phyloP scores from a whole-genome alignment of 2,888 invertebrate genomes.

The Pelosia muscerda region DNA sequence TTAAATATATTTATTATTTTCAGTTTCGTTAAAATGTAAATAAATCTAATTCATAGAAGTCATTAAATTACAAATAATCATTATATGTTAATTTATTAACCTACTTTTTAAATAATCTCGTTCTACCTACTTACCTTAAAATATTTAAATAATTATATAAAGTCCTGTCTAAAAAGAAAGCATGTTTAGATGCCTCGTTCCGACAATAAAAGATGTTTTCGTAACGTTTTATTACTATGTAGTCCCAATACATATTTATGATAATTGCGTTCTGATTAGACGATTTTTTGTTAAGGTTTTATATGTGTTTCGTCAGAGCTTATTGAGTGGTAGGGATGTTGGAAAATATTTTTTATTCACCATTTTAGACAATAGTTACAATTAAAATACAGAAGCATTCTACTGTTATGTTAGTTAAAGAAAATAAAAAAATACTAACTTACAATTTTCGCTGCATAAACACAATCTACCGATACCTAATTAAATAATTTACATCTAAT shows the following conservation, averaged over 20 bases:
- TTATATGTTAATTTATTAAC: slow-evolving; percentile 7
- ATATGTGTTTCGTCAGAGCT: not conserved
- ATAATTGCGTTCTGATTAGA: not conserved
- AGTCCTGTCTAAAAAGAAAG: slow-evolving; percentile 21
- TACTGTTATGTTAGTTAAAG: too few relatives aligned
- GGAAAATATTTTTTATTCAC: too few relatives aligned
- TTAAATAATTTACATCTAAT: too few relatives aligned
- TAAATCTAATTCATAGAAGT: not conserved
- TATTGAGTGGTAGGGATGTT: not conserved
- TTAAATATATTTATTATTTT: slow-evolving; percentile 1
- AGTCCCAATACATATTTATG: slow-evolving; percentile 10
- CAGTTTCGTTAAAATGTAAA: not conserved
- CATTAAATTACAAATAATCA: slow-evolving; percentile 1
- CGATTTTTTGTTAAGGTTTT: not conserved
- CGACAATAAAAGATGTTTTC: slow-evolving; percentile 15
- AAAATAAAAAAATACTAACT: too few relatives aligned
- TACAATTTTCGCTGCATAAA: too few relatives aligned
- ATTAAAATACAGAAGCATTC: too few relatives aligned
- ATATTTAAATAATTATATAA: slow-evolving; percentile 16
- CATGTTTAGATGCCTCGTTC: slow-evolving; percentile 10
- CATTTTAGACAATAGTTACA: too few relatives aligned
- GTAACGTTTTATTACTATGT: slow-evolving; percentile 12
- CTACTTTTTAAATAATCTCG: slow-evolving; percentile 8
- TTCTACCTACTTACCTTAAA: slow-evolving; percentile 22
- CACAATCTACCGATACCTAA: too few relatives aligned